Base-by-base conservation (phyloP, 2,888 invertebrate genomes). In the Monochamus alternatus region DNA sequence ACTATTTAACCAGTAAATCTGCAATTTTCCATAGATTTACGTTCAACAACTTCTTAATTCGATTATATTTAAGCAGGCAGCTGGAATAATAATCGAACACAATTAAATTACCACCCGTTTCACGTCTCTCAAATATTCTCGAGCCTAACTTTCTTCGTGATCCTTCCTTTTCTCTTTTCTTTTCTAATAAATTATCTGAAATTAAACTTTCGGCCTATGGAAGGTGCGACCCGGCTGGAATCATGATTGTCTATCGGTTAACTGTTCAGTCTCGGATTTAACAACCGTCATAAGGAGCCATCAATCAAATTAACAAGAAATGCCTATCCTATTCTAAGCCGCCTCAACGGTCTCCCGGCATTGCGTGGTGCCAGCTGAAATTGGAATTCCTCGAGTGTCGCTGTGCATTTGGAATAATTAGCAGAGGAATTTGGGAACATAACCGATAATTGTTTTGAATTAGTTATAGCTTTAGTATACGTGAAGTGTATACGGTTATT, bases 371-470 rank as follows among this genome's bases (percentile, higher is more conserved):
- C 38, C 38, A 38, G 38, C 38, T 38, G 32, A 32, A 38, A 62
- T 62, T 62, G 32, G 38, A 32, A 62, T 62, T 32, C 62, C 8
- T 12, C 3, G 32, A 32, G 38, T 12, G 62, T 32, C 62, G 10
- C n/a, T 38, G 62, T 38, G 38, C 32, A 38, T 38, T 38, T 38
- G 62, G n/a, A 32, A 38, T 12, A 38, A 38, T 38, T n/a, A 9
- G 31, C n/a, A 32, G 3, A 30, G 32, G 32, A 32, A 62, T 62
- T 62, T 32, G 31, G 12, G 10, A 62, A 62, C 38, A 38, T 7
- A 62, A 30, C 32, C n/a, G 31, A 38, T 62, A 62, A 38, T 62
- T 7, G 31, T 62, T 38, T 38, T n/a, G 31, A 38, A 38, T 62
- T 62, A 22, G 22, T 0, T 22, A 38, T 62, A 47, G 10, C 12